Percentiles rank a stretch among this genome's conserved stretches.
phyloP scores from a whole-genome alignment of 2,888 invertebrate genomes.

The Drosophila niveifrons region DNA sequence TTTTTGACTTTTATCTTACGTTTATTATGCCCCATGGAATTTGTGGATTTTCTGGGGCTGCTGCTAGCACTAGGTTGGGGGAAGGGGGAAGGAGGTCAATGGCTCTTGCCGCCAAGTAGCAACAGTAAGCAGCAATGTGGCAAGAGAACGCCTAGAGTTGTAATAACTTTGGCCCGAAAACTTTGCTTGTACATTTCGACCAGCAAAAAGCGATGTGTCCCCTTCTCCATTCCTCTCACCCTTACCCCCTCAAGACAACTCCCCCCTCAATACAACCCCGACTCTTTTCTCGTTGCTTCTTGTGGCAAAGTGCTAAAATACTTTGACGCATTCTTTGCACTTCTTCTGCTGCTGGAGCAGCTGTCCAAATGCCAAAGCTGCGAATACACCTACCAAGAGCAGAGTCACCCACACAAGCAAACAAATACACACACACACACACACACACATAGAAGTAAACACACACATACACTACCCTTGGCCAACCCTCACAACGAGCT shows the following conservation, averaged over 20 bases:
- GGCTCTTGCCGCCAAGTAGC: constrained; percentile 43
- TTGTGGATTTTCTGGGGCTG: constrained; percentile 67
- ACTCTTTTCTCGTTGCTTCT: constrained; percentile 8
- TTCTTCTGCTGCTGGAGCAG: constrained; percentile 57
- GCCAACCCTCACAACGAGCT: constrained; percentile 36
- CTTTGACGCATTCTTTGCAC: constrained; percentile 78
- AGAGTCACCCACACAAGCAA: constrained; percentile 23
- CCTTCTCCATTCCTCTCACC: neutral
- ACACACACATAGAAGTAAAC: constrained; percentile 2
- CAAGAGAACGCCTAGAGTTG: constrained; percentile 66
- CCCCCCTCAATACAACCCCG: too few species aligned
- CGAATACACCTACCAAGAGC: constrained; percentile 40
- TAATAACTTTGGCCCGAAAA: constrained; percentile 74
- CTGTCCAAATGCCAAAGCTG: constrained; percentile 68
- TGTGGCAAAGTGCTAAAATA: constrained; percentile 70
- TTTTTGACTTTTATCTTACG: constrained; percentile 81
- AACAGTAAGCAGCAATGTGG: constrained; percentile 2
- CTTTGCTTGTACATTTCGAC: constrained; percentile 61
- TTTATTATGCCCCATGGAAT: constrained; percentile 81
- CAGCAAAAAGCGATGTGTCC: neutral
- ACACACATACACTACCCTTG: constrained; percentile 14
- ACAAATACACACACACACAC: neutral
- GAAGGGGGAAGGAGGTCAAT: constrained; percentile 65
- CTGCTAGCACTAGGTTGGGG: neutral
- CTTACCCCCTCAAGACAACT: neutral